Evolutionary conservation across 2,797 vertebrate species (phyloP).

Genomic region (Meriones psammophilus): DNA sequence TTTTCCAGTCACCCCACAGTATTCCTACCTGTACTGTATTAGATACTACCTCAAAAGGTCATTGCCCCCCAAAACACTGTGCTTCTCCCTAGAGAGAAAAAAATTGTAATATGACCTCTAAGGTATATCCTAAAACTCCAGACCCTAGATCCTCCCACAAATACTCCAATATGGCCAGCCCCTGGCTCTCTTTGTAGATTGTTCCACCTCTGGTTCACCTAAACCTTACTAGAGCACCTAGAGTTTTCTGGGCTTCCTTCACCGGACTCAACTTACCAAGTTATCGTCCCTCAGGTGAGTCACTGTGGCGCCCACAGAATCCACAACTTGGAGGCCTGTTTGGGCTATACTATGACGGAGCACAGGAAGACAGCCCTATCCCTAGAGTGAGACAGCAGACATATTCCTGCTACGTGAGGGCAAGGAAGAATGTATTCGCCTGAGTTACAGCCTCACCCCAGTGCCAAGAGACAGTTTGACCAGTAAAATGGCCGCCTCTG

Average conservation of each 20-base stretch:
- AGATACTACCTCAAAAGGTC: neutral
- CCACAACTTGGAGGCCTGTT: neutral
- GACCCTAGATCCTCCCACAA: neutral
- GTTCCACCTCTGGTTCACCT: neutral
- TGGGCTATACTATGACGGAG: neutral
- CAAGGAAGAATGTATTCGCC: neutral
- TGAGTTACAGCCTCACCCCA: constrained; percentile 9
- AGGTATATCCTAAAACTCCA: neutral
- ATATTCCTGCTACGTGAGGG: neutral
- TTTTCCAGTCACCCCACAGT: neutral
- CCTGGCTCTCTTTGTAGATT: neutral
- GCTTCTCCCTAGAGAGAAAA: neutral
- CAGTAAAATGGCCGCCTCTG: constrained; percentile 49
- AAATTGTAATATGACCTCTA: neutral
- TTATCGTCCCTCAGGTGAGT: neutral
- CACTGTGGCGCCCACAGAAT: neutral
- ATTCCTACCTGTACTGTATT: neutral
- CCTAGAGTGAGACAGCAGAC: neutral
- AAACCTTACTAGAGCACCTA: neutral
- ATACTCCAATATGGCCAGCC: neutral
- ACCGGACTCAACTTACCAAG: too few species aligned
- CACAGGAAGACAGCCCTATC: neutral
- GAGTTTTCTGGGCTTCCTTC: neutral
- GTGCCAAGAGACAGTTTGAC: constrained; percentile 28
- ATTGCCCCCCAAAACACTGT: neutral